A percentile compares a stretch with the other conserved stretches of the same genome.
phyloP scores from a whole-genome alignment of 2,797 vertebrate species.

The Gymnocypris eckloni region DNA sequence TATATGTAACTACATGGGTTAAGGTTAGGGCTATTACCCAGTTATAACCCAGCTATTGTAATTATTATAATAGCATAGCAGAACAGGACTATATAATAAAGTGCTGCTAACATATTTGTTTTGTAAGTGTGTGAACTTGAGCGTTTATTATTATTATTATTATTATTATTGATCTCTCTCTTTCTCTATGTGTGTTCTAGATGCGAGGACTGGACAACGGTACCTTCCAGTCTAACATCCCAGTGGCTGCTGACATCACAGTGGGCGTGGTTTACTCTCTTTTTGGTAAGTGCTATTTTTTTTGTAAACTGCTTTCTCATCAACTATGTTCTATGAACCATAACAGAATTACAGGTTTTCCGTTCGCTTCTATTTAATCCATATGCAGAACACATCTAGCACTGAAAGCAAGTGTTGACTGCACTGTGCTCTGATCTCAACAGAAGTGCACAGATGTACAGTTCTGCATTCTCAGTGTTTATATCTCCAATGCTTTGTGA shows the following conservation, averaged over 20 bases:
- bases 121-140: background rate
- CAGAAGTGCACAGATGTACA: background rate
- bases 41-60: too few species aligned
- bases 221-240: conserved; percentile 75
- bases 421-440: background rate
- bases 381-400: background rate
- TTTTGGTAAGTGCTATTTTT: conserved; percentile 71
- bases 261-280: conserved; percentile 77
- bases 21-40: too few species aligned
- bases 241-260: conserved; percentile 69
- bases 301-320: background rate
- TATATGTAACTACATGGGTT: too few species aligned
- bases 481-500: background rate
- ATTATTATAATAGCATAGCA: too few species aligned
- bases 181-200: conserved; percentile 61
- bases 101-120: background rate
- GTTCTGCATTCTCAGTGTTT: background rate
- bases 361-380: background rate
- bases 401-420: background rate
- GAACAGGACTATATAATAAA: too few species aligned
- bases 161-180: background rate
- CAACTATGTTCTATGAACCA: background rate
- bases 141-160: background rate
- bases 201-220: conserved; percentile 70
- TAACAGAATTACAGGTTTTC: background rate